A percentile compares a stretch with the other conserved stretches of the same genome.
phyloP scores from a whole-genome alignment of 2,797 vertebrate species.

The Phoebastria nigripes region DNA sequence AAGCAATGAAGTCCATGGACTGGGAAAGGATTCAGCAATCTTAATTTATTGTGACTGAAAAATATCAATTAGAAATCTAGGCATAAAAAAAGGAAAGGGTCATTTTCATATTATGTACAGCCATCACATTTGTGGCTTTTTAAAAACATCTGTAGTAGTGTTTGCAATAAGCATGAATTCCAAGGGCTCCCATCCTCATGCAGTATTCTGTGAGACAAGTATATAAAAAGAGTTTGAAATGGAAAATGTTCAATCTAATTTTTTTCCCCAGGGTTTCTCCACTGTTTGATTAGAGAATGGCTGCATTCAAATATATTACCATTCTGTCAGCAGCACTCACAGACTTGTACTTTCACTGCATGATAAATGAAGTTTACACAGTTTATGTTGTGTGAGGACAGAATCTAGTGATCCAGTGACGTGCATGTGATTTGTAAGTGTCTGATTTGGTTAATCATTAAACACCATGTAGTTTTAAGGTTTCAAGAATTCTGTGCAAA shows the following conservation, averaged over 20 bases:
- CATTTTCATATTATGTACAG: neutral
- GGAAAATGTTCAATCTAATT: slow-evolving; percentile 37
- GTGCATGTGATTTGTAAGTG: neutral
- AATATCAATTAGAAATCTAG: neutral
- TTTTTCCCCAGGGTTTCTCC: slow-evolving; percentile 17
- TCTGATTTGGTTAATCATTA: slow-evolving; percentile 19
- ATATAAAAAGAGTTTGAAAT: slow-evolving; percentile 36
- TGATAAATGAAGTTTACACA: slow-evolving; percentile 46
- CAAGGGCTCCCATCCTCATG: neutral
- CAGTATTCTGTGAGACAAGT: neutral
- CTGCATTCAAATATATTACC: slow-evolving; percentile 26
- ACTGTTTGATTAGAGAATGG: slow-evolving; percentile 47
- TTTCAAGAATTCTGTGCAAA: neutral
- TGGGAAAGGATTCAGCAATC: neutral
- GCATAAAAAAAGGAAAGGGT: neutral
- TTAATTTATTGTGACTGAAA: neutral
- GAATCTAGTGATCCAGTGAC: neutral
- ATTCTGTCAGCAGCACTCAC: neutral
- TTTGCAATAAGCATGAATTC: slow-evolving; percentile 35
- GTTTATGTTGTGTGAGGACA: neutral
- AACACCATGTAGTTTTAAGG: neutral
- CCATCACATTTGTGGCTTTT: neutral
- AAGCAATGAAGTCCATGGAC: neutral
- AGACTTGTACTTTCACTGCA: slow-evolving; percentile 21
- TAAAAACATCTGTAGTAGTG: neutral